A percentile compares a stretch with the other conserved stretches of the same genome.
These are phyloP conservation scores for Umimayanthus chanpuru DNA, from an alignment of 92 coral and sea anemone species.

Conservation along the genomic window DNA sequence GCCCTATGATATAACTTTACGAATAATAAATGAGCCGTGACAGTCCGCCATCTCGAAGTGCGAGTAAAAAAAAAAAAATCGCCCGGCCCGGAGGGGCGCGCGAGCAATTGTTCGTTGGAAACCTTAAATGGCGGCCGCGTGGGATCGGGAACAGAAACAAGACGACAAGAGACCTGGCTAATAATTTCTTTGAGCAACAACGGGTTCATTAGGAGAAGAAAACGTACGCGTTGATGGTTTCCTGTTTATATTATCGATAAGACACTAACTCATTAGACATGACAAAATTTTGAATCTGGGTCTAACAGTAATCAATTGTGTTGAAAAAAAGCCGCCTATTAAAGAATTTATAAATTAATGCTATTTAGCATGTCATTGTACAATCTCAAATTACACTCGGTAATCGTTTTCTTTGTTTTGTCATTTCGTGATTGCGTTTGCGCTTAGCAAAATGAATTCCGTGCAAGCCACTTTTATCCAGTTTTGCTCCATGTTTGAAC, in stretches of 20 bases:
- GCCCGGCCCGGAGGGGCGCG: no score
- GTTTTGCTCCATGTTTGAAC: background rate
- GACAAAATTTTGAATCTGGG: background rate
- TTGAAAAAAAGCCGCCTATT: background rate
- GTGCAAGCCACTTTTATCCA: background rate
- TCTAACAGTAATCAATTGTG: background rate
- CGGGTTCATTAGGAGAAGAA: background rate
- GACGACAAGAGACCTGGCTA: no score
- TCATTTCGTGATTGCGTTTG: conserved; percentile 1
- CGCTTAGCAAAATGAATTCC: background rate
- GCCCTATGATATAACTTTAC: no score
- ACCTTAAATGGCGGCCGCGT: no score
- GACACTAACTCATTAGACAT: background rate
- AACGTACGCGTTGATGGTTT: conserved; percentile 28
- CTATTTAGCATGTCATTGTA: background rate
- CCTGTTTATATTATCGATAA: background rate
- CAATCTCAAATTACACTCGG: background rate
- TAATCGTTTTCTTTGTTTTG: background rate
- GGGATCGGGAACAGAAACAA: background rate
- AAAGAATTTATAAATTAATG: background rate
- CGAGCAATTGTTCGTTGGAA: no score
- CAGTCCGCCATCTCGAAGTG: no score
- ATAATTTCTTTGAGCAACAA: background rate
- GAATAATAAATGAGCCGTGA: no score
- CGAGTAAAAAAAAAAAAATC: no score